Percentiles rank a stretch among this genome's conserved stretches.
phyloP scores from a whole-genome alignment of 2,888 invertebrate species.

The Boloria euphrosyne region DNA sequence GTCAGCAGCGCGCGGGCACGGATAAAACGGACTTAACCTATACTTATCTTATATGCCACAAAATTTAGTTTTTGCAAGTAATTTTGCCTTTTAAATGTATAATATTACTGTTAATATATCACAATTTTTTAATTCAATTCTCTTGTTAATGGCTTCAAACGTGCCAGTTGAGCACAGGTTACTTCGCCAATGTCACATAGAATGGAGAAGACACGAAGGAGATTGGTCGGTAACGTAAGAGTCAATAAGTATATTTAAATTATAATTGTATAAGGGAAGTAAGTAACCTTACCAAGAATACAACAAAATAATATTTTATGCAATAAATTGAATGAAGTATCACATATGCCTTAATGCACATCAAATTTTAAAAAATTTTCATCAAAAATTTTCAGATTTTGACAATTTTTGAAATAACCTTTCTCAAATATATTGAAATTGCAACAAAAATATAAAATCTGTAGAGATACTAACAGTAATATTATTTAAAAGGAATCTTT shows the following conservation, averaged over 20 bases:
- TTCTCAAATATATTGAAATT: background rate
- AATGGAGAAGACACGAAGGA: no score
- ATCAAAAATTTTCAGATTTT: background rate
- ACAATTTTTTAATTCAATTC: no score
- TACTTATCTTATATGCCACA: conserved; percentile 38
- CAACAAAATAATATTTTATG: background rate
- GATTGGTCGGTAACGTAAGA: no score
- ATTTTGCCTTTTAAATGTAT: background rate
- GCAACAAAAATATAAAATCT: background rate
- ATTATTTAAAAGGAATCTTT: background rate
- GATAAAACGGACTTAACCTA: conserved; percentile 65
- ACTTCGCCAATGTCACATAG: no score
- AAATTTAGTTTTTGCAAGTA: conserved; percentile 27
- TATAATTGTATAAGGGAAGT: no score
- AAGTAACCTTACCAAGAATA: no score
- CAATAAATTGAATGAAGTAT: no score
- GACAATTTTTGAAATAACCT: background rate
- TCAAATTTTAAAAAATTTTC: no score
- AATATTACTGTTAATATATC: conserved; percentile 10
- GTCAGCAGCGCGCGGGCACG: conserved; percentile 71
- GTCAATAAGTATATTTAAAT: no score
- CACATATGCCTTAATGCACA: no score
- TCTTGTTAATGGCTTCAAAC: no score
- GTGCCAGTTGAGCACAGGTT: no score
- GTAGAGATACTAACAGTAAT: conserved; percentile 12